These are phyloP conservation scores for Xyliphius kryptos DNA, from an alignment of 2,113 vertebrate species.

Conservation along the genomic window DNA sequence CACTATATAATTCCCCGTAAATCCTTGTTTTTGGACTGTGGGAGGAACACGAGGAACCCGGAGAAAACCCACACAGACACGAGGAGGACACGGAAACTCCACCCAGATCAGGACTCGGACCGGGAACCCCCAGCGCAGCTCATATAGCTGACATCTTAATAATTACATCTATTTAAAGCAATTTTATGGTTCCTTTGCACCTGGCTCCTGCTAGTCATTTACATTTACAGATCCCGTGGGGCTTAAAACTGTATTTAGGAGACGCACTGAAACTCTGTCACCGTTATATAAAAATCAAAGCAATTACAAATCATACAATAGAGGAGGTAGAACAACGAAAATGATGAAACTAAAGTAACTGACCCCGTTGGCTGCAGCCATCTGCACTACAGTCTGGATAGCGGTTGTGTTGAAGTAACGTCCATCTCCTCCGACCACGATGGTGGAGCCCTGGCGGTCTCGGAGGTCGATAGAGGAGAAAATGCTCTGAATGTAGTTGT, in stretches of 20 bases:
- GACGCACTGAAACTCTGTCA: too few species aligned
- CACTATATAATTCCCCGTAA: too few species aligned
- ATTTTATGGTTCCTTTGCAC: constrained; percentile 8
- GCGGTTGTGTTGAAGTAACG: constrained; percentile 87
- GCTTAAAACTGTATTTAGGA: too few species aligned
- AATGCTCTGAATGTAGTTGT: constrained; percentile 93
- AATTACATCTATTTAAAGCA: constrained; percentile 2
- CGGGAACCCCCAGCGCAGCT: too few species aligned
- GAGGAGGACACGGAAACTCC: too few species aligned
- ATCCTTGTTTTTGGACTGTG: too few species aligned
- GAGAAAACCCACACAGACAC: too few species aligned
- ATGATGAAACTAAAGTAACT: constrained; percentile 55
- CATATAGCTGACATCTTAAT: constrained; percentile 31
- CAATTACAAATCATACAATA: not conserved
- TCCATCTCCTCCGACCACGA: constrained; percentile 92
- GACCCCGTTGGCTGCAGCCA: constrained; percentile 97
- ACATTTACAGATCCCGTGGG: not conserved
- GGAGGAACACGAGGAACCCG: too few species aligned
- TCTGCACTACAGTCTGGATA: constrained; percentile 86
- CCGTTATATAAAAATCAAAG: not conserved
- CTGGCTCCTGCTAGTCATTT: not conserved
- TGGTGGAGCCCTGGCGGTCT: constrained; percentile 86
- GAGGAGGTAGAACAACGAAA: too few species aligned
- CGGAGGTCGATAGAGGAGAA: constrained; percentile 92
- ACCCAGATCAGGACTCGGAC: too few species aligned